Base-by-base conservation (phyloP, 2,888 invertebrate species). In the Dynastes maya region DNA sequence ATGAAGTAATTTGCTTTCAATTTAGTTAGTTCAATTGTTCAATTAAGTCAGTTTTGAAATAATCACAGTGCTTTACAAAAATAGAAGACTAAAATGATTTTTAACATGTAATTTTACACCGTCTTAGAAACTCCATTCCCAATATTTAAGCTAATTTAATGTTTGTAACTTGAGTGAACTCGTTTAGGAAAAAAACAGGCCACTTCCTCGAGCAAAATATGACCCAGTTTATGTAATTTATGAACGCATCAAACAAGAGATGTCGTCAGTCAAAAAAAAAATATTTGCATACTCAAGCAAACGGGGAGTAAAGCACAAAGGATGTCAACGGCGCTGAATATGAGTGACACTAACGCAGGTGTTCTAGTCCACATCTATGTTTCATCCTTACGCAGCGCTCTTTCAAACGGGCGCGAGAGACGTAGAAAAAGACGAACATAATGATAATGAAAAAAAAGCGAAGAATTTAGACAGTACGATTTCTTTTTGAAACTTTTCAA, bases 261-360 rank as follows among this genome's bases (percentile, higher is more conserved):
- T 49, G 72, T 74, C 72, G 45, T 61, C 72, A 61, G 72, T 61
- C 61, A 61, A 51, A 45, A 37, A 1, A 1, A 61, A 74, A 74
- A 74, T 61, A 74, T 72, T 72, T 58, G 37, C 58, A 71, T 72
- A 61, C 72, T 72, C 45, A 74, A 63, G 13, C 72, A 45, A 22
- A 40, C 45, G 16, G 22, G 16, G 32, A 45, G 45, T 29, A 45
- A 37, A 40, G 63, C 40, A 61, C 61, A 61, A 74, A 74, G 49
- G 22, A 74, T 58, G 61, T 74, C 72, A 61, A 74, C 72, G 61
- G 22, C 45, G n/a, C 45, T 27, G 72, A 27, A 61, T 29, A 61
- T 74, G 72, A 74, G 61, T 61, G 72, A 61, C 72, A 74, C 72
- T 74, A 61, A 61, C 45, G 61, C 61, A 74, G 72, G 72, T 74